Percentiles rank a stretch among this genome's conserved stretches.
These are phyloP conservation scores for Hydrotaea cyrtoneurina DNA, from an alignment of 2,888 invertebrate genomes.

Conservation along the genomic window DNA sequence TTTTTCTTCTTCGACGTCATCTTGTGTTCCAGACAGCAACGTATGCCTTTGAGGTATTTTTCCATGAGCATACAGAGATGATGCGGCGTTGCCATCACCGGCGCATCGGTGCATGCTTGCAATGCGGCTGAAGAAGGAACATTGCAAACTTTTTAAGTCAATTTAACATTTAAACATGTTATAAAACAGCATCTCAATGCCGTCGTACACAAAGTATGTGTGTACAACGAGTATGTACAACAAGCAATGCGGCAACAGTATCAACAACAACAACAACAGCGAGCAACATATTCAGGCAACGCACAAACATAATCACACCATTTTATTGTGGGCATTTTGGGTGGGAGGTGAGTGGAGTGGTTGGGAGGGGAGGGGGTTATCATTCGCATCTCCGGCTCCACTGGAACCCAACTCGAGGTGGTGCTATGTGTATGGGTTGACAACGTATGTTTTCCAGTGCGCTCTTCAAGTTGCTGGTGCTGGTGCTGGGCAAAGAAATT, in stretches of 20 bases:
- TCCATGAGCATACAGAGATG: constrained; percentile 24
- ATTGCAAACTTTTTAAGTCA: constrained; percentile 66
- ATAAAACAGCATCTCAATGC: constrained; percentile 58
- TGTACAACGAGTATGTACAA: constrained; percentile 34
- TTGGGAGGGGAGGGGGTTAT: not conserved
- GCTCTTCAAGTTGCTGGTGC: not conserved
- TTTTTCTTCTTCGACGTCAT: not conserved
- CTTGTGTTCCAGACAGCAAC: constrained; percentile 33
- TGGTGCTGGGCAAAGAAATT: constrained; percentile 22
- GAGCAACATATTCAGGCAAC: constrained; percentile 46
- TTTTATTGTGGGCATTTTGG: constrained; percentile 55
- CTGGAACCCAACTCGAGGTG: constrained; percentile 20
- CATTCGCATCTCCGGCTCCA: constrained; percentile 34
- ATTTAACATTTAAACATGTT: constrained; percentile 67
- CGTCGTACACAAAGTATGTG: constrained; percentile 43
- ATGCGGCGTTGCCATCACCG: constrained; percentile 18
- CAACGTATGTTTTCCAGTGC: constrained; percentile 58
- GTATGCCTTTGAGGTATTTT: constrained; percentile 34
- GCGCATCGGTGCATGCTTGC: not conserved
- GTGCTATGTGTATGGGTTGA: constrained; percentile 54
- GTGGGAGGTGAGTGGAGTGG: not conserved
- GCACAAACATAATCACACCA: constrained; percentile 64
- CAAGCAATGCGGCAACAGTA: constrained; percentile 8
- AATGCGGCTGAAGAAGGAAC: constrained; percentile 46
- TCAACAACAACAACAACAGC: not conserved